These are phyloP conservation scores for Pogona vitticeps DNA, from an alignment of 2,113 vertebrate genomes.

Conservation along the genomic window DNA sequence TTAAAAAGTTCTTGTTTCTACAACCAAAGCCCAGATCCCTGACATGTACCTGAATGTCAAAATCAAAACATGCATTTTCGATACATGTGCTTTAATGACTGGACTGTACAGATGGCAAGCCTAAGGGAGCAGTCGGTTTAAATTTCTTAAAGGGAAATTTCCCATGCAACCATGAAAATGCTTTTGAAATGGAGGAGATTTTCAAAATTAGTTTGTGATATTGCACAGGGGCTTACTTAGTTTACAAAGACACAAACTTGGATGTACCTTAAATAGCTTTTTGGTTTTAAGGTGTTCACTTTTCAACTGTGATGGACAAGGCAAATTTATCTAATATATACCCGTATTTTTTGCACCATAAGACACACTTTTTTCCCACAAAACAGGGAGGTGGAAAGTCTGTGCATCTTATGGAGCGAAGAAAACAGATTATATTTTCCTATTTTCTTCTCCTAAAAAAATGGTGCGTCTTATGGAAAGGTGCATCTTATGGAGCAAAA, in stretches of 20 bases:
- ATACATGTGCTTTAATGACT: background rate
- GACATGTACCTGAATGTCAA: background rate
- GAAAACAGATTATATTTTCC: too few relatives aligned
- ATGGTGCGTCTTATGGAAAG: too few relatives aligned
- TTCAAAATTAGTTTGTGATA: background rate
- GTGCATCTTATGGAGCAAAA: too few relatives aligned
- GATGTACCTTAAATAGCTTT: background rate
- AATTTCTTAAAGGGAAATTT: background rate
- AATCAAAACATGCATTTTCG: background rate
- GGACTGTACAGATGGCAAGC: background rate
- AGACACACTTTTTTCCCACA: too few relatives aligned
- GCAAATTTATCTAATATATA: too few relatives aligned
- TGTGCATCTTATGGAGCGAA: too few relatives aligned
- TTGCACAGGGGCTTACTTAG: background rate
- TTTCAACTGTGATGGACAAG: background rate
- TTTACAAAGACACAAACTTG: background rate
- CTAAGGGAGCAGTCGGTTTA: background rate
- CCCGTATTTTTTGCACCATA: too few relatives aligned
- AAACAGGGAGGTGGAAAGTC: too few relatives aligned
- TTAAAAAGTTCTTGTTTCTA: background rate
- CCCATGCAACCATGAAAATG: background rate
- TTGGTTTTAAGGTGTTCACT: background rate
- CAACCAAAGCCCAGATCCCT: background rate
- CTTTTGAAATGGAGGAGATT: constrained; percentile 1
- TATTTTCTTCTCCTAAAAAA: too few relatives aligned